Base-by-base conservation (phyloP, 35 echinoderm and acorn worm genomes). In the Apostichopus parvimensis region DNA sequence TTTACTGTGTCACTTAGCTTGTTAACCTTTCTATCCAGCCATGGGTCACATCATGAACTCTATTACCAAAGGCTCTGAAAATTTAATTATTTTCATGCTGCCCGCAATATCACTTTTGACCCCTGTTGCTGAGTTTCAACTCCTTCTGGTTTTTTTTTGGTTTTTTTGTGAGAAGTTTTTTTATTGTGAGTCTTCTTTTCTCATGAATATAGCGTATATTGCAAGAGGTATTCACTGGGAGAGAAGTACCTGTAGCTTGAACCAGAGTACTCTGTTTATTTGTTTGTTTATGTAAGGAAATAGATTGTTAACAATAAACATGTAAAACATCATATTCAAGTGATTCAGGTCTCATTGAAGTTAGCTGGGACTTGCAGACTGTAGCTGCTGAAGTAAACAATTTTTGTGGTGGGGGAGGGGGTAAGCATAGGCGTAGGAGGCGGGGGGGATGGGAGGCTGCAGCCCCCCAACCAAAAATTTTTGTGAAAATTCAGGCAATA, bases 81-180 rank as follows among this genome's bases (percentile, higher is more conserved):
- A 84, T 54, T 5, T 58, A 84, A 84, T 84, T 84, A 84, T 84
- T 84, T 83, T 84, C 56, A 84, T 84, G 81, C 81, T 84, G 15
- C 6, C 81, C 62, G 81, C 81, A 14, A 45, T 54, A 24, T 56
- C 54, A 1, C 81, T 84, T 84, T 4, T 84, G 81, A 84, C 81
- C 81, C 81, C 57, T 59, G n/a, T 59, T 61, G 13, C 53, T 59
- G 5, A 58, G 17, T 52, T 59, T 75, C 6, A 18, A 75, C 71
- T 75, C 18, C 71, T 75, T 75, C 71, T 75, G 17, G 24, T 25
- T 73, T 73, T 73, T 18, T 18, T 18, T 73, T 73, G 6, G n/a
- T 75, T 75, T 6, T 75, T 75, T 7, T 18, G 70, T 11, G 20
- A 45, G 34, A 45, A 45, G 34, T 75, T 75, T n/a, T 75, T n/a